phyloP scores from a whole-genome alignment of 2,888 invertebrate genomes.

The Escarpia spicata region DNA sequence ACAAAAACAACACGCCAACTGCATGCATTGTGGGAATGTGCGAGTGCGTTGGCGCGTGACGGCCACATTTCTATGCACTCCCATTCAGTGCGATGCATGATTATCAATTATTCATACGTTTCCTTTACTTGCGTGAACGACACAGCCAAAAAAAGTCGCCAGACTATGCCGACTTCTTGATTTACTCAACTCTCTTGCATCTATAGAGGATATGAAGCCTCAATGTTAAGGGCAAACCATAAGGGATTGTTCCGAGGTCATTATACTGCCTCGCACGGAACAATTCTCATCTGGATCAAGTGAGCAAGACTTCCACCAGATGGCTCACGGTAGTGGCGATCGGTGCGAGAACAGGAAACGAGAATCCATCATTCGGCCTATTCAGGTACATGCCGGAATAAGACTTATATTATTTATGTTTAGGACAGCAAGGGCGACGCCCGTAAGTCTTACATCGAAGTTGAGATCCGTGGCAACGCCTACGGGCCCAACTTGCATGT shows the following conservation, averaged over 20 bases:
- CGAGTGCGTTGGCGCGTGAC: background rate
- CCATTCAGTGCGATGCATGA: slow-evolving; percentile 6
- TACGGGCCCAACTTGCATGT: background rate
- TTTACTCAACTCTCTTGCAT: background rate
- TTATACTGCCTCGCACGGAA: background rate
- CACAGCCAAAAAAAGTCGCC: background rate
- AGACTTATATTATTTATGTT: slow-evolving; percentile 7
- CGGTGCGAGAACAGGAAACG: background rate
- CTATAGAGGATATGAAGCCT: slow-evolving; percentile 13
- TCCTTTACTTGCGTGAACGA: background rate
- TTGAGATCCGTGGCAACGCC: background rate
- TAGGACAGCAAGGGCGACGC: background rate
- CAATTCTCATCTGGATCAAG: background rate
- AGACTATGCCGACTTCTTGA: background rate
- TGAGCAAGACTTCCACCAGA: background rate
- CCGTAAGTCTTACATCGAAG: slow-evolving; percentile 4
- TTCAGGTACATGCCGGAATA: background rate
- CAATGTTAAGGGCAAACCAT: background rate
- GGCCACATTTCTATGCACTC: background rate
- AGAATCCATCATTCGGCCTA: slow-evolving; percentile 2
- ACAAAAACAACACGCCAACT: slow-evolving; percentile 13
- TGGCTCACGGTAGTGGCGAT: background rate
- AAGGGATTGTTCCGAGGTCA: background rate
- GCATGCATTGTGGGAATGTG: slow-evolving; percentile 11
- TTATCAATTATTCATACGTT: slow-evolving; percentile 16